A percentile compares a stretch with the other conserved stretches of the same genome.
Conservation (phyloP, 2,888 invertebrate species). For the Volucella inflata region DNA sequence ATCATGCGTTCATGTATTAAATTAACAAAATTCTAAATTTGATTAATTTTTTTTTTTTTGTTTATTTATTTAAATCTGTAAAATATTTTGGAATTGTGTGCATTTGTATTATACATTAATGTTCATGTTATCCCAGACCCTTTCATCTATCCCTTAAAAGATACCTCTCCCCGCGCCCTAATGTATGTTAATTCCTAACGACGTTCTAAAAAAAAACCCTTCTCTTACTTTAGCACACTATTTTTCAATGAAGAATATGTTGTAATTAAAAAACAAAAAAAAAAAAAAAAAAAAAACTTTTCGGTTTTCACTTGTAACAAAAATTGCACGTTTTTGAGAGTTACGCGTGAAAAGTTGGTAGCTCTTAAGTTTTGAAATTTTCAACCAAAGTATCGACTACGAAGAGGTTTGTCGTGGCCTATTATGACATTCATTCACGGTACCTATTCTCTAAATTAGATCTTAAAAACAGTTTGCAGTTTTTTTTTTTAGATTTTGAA, state of each 20-base stretch:
- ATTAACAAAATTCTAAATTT: slow-evolving; percentile 52
- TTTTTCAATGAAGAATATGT: slow-evolving; percentile 58
- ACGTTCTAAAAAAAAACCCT: background rate
- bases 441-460: too few species aligned
- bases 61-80: too few species aligned
- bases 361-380: background rate
- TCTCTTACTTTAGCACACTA: slow-evolving; percentile 13
- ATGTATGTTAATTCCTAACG: slow-evolving; percentile 9
- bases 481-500: too few species aligned
- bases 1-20: slow-evolving; percentile 38
- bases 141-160: slow-evolving; percentile 28
- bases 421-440: too few species aligned
- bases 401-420: too few species aligned
- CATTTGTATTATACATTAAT: slow-evolving; percentile 58
- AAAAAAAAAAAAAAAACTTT: background rate
- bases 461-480: too few species aligned
- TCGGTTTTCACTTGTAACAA: slow-evolving; percentile 42
- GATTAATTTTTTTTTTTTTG: slow-evolving; percentile 16
- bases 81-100: slow-evolving; percentile 58
- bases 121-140: slow-evolving; percentile 28
- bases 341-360: slow-evolving; percentile 27
- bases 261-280: slow-evolving; percentile 30
- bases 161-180: background rate
- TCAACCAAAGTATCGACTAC: too few species aligned
- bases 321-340: slow-evolving; percentile 47